Percentiles rank a stretch among this genome's conserved stretches.
Evolutionary conservation across 30 jellyfish, hydroid and myxozoan genomes (phyloP).

Genomic region (Haliclystus octoradiatus): DNA sequence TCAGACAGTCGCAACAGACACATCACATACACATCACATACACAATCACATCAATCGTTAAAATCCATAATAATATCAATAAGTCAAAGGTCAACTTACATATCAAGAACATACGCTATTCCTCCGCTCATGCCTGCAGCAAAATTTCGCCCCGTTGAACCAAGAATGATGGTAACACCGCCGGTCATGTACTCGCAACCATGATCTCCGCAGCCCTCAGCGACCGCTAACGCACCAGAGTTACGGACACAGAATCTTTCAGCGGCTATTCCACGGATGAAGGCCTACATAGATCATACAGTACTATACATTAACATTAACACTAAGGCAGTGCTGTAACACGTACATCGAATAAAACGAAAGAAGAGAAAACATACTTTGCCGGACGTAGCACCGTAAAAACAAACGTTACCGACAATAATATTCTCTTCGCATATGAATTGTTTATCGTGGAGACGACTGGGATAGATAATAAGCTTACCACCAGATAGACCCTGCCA

Average conservation of each 20-base stretch:
- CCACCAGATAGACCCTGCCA: constrained; percentile 77
- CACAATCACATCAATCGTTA: no score
- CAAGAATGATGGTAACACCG: constrained; percentile 59
- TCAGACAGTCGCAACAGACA: neutral
- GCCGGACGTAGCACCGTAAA: constrained; percentile 88
- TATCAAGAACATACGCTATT: constrained; percentile 56
- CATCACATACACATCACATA: neutral
- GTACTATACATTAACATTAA: neutral
- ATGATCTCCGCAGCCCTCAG: constrained; percentile 86
- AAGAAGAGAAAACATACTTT: no score
- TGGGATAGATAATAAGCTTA: constrained; percentile 59
- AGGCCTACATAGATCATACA: constrained; percentile 23
- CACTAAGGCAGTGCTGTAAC: neutral
- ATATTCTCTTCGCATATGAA: constrained; percentile 68
- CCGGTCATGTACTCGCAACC: constrained; percentile 94
- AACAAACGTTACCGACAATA: constrained; percentile 64
- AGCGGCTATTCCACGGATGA: constrained; percentile 66
- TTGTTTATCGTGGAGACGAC: constrained; percentile 18
- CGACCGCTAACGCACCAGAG: constrained; percentile 82
- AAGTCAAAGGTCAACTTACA: constrained; percentile 17
- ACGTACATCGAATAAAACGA: no score
- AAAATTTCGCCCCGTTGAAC: constrained; percentile 70
- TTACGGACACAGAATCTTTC: constrained; percentile 72
- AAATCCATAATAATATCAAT: no score
- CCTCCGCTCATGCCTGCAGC: constrained; percentile 98